Base-by-base conservation (phyloP, 2,888 invertebrate genomes). In the Orthosia cruda region DNA sequence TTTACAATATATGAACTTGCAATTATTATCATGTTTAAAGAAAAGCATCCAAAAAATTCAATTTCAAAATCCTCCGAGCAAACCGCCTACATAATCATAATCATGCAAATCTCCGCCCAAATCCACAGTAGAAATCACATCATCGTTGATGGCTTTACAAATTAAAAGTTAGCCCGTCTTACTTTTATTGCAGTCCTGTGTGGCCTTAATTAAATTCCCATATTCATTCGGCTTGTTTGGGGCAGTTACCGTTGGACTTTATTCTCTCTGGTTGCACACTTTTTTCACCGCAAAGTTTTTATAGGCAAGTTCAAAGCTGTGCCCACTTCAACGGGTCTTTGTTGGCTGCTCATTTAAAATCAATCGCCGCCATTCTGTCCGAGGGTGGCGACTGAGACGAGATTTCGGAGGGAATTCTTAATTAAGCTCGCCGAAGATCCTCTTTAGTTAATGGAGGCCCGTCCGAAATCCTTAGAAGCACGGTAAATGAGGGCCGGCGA, bases 381-480 rank as follows among this genome's bases (percentile, higher is more conserved):
- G 89, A 91, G 93, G 93, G 93, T 91, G 92, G 91, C 88, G 84
- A 84, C 90, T 89, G 91, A 92, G 93, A 91, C 92, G 94, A 94
- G 95, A 95, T 95, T 96, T 95, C 89, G 91, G 92, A 96, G 96
- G 91, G 96, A 96, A 96, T 96, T 95, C 95, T 94, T 96, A 96
- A 96, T 96, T 96, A 96, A 96, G 95, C 93, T 91, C 89, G 92
- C 91, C 91, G 91, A 92, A 90, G 92, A 94, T 94, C 94, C 95
- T 96, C 95, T 95, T 95, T 94, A 92, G 89, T 94, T 95, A 96
- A 96, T 96, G 95, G 96, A 94, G 89, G 92, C 90, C 89, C 92
- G 92, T 91, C 94, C 92, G 88, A 93, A 94, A 93, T 93, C 93
- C 92, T 94, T 92, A 92, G 92, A 90, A 93, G 92, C 92, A 90